These are phyloP conservation scores for Oreohelix idahoensis DNA, from an alignment of 1,140 invertebrate genomes.

Conservation along the genomic window DNA sequence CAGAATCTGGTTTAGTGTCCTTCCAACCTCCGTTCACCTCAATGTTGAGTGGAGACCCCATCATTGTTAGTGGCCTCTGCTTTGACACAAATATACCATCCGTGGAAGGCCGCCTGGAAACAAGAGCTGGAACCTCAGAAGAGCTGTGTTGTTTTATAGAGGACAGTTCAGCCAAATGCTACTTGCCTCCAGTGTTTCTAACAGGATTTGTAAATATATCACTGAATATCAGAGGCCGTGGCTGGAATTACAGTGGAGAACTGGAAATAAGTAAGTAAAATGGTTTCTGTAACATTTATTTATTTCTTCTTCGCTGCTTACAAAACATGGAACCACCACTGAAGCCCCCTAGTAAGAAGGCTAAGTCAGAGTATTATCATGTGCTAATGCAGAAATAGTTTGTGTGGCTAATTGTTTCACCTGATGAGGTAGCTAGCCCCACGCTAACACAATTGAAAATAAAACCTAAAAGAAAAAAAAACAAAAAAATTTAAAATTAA, in stretches of 20 bases:
- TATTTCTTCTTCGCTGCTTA: too few species aligned
- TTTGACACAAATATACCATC: background rate
- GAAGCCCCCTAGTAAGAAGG: too few species aligned
- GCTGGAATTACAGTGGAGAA: slow-evolving; percentile 14
- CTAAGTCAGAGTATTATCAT: too few species aligned
- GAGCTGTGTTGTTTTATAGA: slow-evolving; percentile 9
- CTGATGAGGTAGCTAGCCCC: too few species aligned
- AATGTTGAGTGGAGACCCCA: background rate
- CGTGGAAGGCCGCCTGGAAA: background rate
- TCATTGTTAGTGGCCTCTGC: background rate
- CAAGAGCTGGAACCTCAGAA: background rate
- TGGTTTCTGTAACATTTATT: too few species aligned
- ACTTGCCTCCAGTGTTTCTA: background rate
- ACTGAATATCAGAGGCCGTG: slow-evolving; percentile 1
- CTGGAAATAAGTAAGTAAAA: slow-evolving; percentile 26
- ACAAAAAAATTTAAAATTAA: too few species aligned
- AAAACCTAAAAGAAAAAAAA: too few species aligned
- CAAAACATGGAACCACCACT: too few species aligned
- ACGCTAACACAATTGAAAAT: too few species aligned
- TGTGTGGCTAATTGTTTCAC: too few species aligned
- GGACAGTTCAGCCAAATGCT: background rate
- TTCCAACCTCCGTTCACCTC: background rate
- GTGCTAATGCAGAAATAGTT: too few species aligned
- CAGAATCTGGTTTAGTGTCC: background rate
- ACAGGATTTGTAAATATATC: slow-evolving; percentile 15